Conservation (phyloP, 30 jellyfish, hydroid and myxozoan genomes). For the Sanderia malayensis region DNA sequence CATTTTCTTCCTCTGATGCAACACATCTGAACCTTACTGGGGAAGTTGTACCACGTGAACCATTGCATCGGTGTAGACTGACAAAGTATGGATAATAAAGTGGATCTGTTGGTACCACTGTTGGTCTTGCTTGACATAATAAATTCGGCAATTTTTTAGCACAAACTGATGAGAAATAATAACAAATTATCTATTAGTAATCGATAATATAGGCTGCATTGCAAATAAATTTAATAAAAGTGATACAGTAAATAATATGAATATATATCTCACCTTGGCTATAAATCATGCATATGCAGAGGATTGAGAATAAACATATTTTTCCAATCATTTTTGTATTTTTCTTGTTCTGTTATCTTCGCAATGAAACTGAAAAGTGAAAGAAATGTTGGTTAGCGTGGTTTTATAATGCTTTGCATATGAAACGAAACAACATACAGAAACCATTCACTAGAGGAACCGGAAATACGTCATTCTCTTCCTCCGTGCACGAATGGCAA, state of each 20-base stretch:
- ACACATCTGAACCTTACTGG: constrained; percentile 51
- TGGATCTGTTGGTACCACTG: constrained; percentile 57
- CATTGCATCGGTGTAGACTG: constrained; percentile 72
- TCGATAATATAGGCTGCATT: too few relatives aligned
- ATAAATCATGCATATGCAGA: not conserved
- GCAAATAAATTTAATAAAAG: too few relatives aligned
- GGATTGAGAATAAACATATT: not conserved
- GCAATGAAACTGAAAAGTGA: not conserved
- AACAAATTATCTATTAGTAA: too few relatives aligned
- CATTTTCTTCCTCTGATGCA: constrained; percentile 9
- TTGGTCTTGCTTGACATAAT: constrained; percentile 33
- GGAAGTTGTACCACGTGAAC: constrained; percentile 46
- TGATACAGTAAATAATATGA: too few relatives aligned
- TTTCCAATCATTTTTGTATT: not conserved
- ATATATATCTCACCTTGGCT: not conserved
- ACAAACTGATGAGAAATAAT: not conserved
- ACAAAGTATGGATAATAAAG: constrained; percentile 60
- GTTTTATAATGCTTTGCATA: constrained; percentile 1
- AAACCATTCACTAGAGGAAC: not conserved
- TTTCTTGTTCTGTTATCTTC: not conserved
- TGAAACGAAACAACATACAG: too few relatives aligned
- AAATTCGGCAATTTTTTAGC: constrained; percentile 7
- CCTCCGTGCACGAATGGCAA: not conserved
- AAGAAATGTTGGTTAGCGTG: not conserved
- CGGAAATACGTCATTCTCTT: constrained; percentile 7